Base-by-base conservation (phyloP, 2,888 invertebrate genomes). In the Erebia epiphron region DNA sequence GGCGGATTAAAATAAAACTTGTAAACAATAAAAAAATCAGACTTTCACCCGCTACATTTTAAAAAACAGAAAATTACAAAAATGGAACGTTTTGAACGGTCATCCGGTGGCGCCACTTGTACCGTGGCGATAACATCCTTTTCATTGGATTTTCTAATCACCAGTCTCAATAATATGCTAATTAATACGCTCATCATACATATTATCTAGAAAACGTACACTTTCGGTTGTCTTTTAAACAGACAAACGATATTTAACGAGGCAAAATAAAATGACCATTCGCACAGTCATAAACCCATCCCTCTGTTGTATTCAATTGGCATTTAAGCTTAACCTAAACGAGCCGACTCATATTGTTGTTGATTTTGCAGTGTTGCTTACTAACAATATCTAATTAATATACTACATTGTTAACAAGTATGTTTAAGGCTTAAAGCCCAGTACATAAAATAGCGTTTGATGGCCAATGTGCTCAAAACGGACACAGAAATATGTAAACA, bases 241-340 rank as follows among this genome's bases (percentile, higher is more conserved):
- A 21, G 56, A 66, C 66, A 66, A 66, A 66, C 66, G 54, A 57
- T 46, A 66, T 66, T 72, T 70, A 72, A 70, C 70, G 64, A 72
- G 67, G 54, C 63, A 35, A 67, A 67, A 70, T 70, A 72, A 72
- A 60, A 54, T 56, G 21, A 18, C 41, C 63, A 16, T 75, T 75
- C 71, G 65, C 72, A 72, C 71, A 56, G 65, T 62, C 69, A 69
- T 75, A 74, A 75, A 75, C 69, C 67, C 52, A 58, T 61, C 63
- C 64, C 68, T 68, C 62, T 58, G 60, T 67, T 49, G 64, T 69
- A 74, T 68, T 75, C 74, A 74, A 74, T 75, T 73, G 71, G 64
- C 62, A 65, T 71, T 85, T 84, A 66, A 41, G 41, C 3, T 21
- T 18, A 18, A 49, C 49, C 49, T 46, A 66, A 66, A 66, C 66